Evolutionary conservation across 2,888 invertebrate genomes (phyloP).

Genomic region (Agriotes lineatus): DNA sequence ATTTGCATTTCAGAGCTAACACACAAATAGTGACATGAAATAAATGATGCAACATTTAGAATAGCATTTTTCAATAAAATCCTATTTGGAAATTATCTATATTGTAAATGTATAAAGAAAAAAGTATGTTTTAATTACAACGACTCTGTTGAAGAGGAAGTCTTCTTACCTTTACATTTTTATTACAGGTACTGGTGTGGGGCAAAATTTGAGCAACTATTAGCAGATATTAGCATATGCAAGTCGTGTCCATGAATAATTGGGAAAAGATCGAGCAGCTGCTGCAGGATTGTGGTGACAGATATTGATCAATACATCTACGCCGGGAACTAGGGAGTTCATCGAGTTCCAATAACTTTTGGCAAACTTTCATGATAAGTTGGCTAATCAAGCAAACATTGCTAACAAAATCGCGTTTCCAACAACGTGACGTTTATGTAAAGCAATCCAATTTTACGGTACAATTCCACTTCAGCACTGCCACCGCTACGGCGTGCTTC

Average conservation of each 20-base stretch:
- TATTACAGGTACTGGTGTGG: too few relatives aligned
- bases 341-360: slow-evolving; percentile 23
- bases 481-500: background rate
- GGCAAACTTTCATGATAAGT: slow-evolving; percentile 14
- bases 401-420: background rate
- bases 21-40: too few relatives aligned
- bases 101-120: too few relatives aligned
- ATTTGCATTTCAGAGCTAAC: too few relatives aligned
- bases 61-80: too few relatives aligned
- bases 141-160: too few relatives aligned
- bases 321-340: slow-evolving; percentile 7
- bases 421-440: slow-evolving; percentile 17
- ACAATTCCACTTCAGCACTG: background rate
- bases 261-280: slow-evolving; percentile 26
- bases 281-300: slow-evolving; percentile 18
- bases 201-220: too few relatives aligned
- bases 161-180: too few relatives aligned
- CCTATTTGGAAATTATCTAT: too few relatives aligned
- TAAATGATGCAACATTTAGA: too few relatives aligned
- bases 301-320: slow-evolving; percentile 25
- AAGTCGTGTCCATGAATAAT: slow-evolving; percentile 19
- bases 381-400: slow-evolving; percentile 22
- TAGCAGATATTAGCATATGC: background rate
- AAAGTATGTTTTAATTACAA: too few relatives aligned
- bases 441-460: background rate